Base-by-base conservation (phyloP, 2,113 vertebrate genomes). In the Acanthisitta chloris region DNA sequence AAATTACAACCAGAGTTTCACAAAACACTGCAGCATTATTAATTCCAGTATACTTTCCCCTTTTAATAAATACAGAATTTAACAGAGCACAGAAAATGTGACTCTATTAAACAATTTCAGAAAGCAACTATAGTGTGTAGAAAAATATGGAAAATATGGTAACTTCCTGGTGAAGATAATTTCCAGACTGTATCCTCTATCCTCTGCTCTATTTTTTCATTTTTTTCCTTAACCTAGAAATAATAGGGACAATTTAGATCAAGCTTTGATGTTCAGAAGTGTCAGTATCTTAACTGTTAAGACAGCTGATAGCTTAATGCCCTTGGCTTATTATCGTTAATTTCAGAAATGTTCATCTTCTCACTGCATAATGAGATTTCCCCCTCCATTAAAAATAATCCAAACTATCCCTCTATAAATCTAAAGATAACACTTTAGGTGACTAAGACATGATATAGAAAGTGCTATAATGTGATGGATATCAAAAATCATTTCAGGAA, bases 181-280 rank as follows among this genome's bases (percentile, higher is more conserved):
- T 54, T 92, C 88, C 36, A 82, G 21, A 72, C 12, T 13, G 5
- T 31, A 51, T 29, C 10, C 3, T 26, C 8, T n/a, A n/a, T n/a
- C n/a, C n/a, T n/a, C n/a, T n/a, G n/a, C n/a, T n/a, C n/a, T n/a
- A n/a, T 33, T 45, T 20, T 43, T 31, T 46, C 25, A 33, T 38
- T 34, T 28, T 33, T 19, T 67, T 86, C 48, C 40, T 40, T 12
- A 38, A 46, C 45, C 31, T 45, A 57, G 40, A 86, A 92, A 69
- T 94, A 95, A 93, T 69, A 85, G 28, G 9, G 36, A 81, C 51
- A 90, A 92, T 93, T 86, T 95, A 93, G 46, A 77, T 71, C 42
- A 55, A 83, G 43, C 90, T 97, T 96, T 96, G 83, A 90, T 97
- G 66, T 95, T 96, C 70, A 73, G 71, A 91, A 83, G 33, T 84